Evolutionary conservation across 2,888 invertebrate genomes (phyloP), one percentile per base, ranked within the genome.

Genomic region (Zhuqinia jingwanae): DNA sequence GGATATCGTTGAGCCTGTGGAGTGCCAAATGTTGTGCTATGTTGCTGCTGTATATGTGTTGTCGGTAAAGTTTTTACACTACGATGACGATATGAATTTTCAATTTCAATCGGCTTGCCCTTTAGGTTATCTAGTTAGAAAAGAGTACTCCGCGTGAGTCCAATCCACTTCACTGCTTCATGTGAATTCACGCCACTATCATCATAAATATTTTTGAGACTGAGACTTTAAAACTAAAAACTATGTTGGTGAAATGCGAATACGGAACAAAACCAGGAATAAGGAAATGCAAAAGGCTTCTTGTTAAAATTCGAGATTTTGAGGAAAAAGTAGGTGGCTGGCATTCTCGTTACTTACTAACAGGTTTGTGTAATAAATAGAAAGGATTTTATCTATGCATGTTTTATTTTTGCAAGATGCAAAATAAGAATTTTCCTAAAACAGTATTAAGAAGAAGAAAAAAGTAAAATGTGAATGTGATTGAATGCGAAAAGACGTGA

Each of bases 51-150:
- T n/a, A n/a, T n/a, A n/a, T n/a, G n/a, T n/a, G n/a, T n/a, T 20
- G 70, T 60, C 70, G 77, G 77, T 78, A 56, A 77, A 70, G 60
- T 77, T 78, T 53, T 78, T 65, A 68, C 68, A 53, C 68, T 6
- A 36, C 36, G 3, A 6, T 8, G 36, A 70, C 56, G 68, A 58
- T 83, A 83, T 84, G 84, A 84, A 84, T 84, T 84, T 84, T 78
- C 84, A 84, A 84, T 84, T 84, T 78, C 77, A 68, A 78, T 77
- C 76, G 76, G 84, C 77, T 78, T 84, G 78, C 84, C 78, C 83
- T 83, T 83, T 76, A n/a, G 76, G 83, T 76, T 83, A 83, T 83
- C 83, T 76, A 42, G 83, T 83, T 83, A 76, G 76, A 76, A 82
- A 68, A 65, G 76, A 25, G 36, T 83, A 56, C 83, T 22, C 83